A percentile compares a stretch with the other conserved stretches of the same genome.
These are phyloP conservation scores for Nyctibius grandis DNA, from an alignment of 2,797 vertebrate genomes.

Conservation along the genomic window DNA sequence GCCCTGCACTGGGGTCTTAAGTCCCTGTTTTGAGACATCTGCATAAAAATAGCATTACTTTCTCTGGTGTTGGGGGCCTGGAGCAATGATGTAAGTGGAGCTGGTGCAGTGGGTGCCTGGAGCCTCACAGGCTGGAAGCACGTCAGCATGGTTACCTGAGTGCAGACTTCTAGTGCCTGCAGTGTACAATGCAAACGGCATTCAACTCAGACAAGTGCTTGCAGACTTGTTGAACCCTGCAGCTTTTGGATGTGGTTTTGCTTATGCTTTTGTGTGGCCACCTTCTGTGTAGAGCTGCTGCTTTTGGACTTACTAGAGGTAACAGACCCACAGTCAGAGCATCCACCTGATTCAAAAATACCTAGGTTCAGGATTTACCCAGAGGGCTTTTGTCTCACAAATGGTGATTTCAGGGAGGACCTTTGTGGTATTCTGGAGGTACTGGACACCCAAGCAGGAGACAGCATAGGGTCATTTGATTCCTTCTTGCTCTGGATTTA, in stretches of 20 bases:
- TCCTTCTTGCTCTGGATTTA: not conserved
- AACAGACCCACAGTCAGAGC: not conserved
- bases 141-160: accelerated
- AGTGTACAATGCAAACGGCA: too few relatives aligned
- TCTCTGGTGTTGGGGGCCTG: not conserved
- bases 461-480: not conserved
- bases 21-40: not conserved
- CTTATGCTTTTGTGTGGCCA: not conserved
- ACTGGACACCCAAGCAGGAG: not conserved
- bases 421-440: not conserved
- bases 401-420: not conserved
- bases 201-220: too few relatives aligned
- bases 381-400: not conserved
- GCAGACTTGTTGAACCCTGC: not conserved
- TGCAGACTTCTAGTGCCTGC: accelerated
- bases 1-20: not conserved
- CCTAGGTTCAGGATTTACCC: not conserved
- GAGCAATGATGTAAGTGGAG: accelerated
- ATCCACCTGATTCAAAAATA: not conserved
- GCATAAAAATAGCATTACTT: not conserved
- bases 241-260: too few relatives aligned
- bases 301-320: not conserved
- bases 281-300: not conserved
- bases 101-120: not conserved
- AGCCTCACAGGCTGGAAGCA: not conserved